These are phyloP conservation scores for Drosophila kohkoa DNA, from an alignment of 1,140 invertebrate genomes.

Conservation along the genomic window DNA sequence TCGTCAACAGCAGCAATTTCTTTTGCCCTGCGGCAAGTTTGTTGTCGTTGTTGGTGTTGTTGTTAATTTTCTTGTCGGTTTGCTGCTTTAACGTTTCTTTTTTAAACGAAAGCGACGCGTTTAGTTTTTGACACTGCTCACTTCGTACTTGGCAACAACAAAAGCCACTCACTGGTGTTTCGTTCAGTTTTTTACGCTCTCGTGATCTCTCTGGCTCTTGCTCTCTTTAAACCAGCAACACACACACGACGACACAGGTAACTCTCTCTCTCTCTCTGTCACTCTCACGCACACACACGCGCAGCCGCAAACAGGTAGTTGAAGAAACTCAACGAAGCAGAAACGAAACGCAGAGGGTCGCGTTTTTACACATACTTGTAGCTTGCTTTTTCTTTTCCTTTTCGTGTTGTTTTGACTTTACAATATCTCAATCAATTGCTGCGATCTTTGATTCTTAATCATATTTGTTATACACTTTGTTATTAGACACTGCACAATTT, in stretches of 20 bases:
- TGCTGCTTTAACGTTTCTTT: constrained; percentile 53
- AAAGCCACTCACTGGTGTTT: constrained; percentile 26
- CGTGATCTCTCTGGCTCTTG: constrained; percentile 9
- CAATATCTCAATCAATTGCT: constrained; percentile 18
- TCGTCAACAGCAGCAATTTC: constrained; percentile 49
- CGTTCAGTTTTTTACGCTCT: constrained; percentile 40
- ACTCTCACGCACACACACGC: constrained; percentile 30
- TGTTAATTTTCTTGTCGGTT: constrained; percentile 25
- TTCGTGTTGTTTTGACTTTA: not conserved
- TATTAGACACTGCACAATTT: constrained; percentile 32
- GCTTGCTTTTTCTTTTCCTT: constrained; percentile 29
- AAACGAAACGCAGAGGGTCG: constrained; percentile 58
- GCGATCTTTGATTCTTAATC: not conserved
- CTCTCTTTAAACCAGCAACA: not conserved
- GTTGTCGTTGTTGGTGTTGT: constrained; percentile 27
- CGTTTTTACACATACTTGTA: constrained; percentile 56
- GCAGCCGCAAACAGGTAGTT: constrained; percentile 71
- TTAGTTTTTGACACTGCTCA: constrained; percentile 73
- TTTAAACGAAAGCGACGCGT: constrained; percentile 77
- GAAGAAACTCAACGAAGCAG: constrained; percentile 69
- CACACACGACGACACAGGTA: constrained; percentile 58
- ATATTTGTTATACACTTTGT: not conserved
- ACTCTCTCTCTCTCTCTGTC: constrained; percentile 30
- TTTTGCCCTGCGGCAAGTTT: constrained; percentile 52
- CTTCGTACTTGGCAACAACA: constrained; percentile 33